A percentile compares a stretch with the other conserved stretches of the same genome.
Conservation (phyloP, 1,140 invertebrate genomes). For the Scaptomyza hsui region DNA sequence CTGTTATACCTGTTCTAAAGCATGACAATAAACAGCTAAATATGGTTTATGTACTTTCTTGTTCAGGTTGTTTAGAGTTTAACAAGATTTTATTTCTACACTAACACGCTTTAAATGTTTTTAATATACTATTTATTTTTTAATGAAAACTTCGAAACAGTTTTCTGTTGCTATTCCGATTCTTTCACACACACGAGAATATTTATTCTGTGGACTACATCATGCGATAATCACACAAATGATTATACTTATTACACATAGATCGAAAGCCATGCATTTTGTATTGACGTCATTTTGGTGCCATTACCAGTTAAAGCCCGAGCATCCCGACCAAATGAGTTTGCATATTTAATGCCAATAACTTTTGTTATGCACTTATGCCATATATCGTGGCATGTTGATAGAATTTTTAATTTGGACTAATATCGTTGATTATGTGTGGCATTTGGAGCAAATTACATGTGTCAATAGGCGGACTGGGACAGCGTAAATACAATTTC, state of each 20-base stretch:
- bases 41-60: neutral
- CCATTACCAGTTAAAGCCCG: neutral
- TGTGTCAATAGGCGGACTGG: neutral
- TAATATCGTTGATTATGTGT: conserved; percentile 1
- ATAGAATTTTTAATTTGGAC: conserved; percentile 7
- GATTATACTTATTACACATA: neutral
- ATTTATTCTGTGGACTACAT: neutral
- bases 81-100: too few species aligned
- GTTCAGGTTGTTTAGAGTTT: too few species aligned
- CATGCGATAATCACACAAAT: neutral
- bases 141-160: too few species aligned
- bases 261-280: neutral
- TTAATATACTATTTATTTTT: too few species aligned
- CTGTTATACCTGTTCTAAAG: neutral
- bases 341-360: conserved; percentile 11
- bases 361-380: neutral
- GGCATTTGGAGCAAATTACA: neutral
- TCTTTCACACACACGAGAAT: too few species aligned
- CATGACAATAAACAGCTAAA: neutral
- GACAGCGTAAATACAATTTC: neutral
- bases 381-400: neutral
- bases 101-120: too few species aligned
- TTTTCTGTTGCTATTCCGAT: too few species aligned
- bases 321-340: neutral
- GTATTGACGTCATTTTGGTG: conserved; percentile 10